Evolutionary conservation across 1,140 invertebrate genomes (phyloP).

Genomic region (Macrosteles quadrilineatus): DNA sequence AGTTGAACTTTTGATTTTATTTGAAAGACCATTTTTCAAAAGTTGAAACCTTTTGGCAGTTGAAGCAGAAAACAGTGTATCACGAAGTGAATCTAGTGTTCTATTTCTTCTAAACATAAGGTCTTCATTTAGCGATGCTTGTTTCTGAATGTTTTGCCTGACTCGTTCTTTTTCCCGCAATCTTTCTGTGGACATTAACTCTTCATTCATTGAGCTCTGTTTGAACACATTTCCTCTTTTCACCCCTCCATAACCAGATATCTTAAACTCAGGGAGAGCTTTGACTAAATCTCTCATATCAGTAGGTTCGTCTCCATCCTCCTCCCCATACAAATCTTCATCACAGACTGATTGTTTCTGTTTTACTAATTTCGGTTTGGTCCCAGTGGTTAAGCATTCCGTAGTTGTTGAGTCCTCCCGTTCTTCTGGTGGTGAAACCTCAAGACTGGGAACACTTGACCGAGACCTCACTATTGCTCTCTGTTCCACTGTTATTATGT

Average conservation of each 20-base stretch:
- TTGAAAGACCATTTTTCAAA: conserved; percentile 80
- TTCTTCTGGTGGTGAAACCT: conserved; percentile 43
- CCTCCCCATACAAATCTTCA: conserved; percentile 57
- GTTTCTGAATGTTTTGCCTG: conserved; percentile 84
- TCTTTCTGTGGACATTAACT: conserved; percentile 81
- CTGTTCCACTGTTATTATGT: conserved; percentile 64
- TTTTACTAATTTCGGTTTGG: conserved; percentile 71
- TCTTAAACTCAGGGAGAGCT: conserved; percentile 61
- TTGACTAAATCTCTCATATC: conserved; percentile 64
- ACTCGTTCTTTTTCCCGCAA: conserved; percentile 79
- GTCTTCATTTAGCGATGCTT: conserved; percentile 85
- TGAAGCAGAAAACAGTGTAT: conserved; percentile 69
- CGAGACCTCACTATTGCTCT: conserved; percentile 66
- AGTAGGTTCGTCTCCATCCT: conserved; percentile 60
- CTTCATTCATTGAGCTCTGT: conserved; percentile 86
- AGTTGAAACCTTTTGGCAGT: conserved; percentile 79
- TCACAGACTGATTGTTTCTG: conserved; percentile 77
- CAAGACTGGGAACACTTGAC: conserved; percentile 71
- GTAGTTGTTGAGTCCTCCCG: conserved; percentile 29
- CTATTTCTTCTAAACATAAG: conserved; percentile 69
- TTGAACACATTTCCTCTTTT: conserved; percentile 70
- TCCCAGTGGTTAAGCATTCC: conserved; percentile 22
- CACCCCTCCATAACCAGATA: conserved; percentile 47
- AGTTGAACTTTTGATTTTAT: conserved; percentile 76
- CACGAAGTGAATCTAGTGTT: conserved; percentile 70